Evolutionary conservation across 2,113 vertebrate genomes (phyloP), one percentile per base, ranked within the genome.

Genomic region (Vicugna pacos): DNA sequence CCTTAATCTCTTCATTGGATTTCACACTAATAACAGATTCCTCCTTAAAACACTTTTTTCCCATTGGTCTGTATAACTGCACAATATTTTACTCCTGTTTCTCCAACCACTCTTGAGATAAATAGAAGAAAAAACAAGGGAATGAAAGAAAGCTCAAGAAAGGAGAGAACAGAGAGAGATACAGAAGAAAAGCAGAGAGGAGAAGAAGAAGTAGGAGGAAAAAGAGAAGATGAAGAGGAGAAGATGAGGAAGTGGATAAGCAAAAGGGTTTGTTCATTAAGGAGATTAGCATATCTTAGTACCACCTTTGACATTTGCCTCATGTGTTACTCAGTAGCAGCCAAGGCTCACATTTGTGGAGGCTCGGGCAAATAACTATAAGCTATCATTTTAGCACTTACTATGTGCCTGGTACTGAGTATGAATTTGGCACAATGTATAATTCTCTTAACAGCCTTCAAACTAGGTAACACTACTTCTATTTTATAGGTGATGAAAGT

Each of bases 21-120:
- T n/a, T 87, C 13, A 94, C 24, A n/a, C 38, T 81, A 64, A 60
- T 50, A 79, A 85, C 58, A 10, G 52, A 93, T 84, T 93, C 20
- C 62, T 52, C 42, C 28, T 30, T 90, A 32, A 85, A 86, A 54
- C 7, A 22, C 8, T 72, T 70, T 75, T 79, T 13, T 8, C 12
- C 54, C 24, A 88, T 82, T 94, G n/a, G 13, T 62, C 28, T 62
- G 8, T 46, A 62, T 22, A 81, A 38, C 3, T 54, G 24, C 35
- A 26, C 10, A 87, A 14, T 32, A 38, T 92, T 83, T 91, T 62
- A 70, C 26, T 72, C 2, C 70, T 83, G 13, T 10, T 82, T 83
- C 48, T 81, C 22, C 20, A 48, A 52, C 2, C 12, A 82, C 1
- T 67, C 12, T 70, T 50, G 26, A 54, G 48, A 52, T 48, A 60